Evolutionary conservation across 2,888 invertebrate genomes (phyloP), one percentile per base, ranked within the genome.

Genomic region (Reticulitermes lucifugus): DNA sequence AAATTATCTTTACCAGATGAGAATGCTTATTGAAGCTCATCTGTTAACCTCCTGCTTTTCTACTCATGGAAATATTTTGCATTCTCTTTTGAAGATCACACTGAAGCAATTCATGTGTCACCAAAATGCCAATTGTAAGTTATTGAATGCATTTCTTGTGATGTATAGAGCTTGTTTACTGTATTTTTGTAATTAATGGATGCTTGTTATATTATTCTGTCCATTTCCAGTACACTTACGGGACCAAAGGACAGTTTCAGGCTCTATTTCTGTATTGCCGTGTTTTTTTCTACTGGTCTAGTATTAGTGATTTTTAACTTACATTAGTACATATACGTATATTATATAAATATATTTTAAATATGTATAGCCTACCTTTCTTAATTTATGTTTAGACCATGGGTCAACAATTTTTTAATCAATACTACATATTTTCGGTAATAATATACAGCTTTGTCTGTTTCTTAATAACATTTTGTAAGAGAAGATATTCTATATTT

Each of bases 181-280:
- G 22, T n/a, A 77, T 60, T 77, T 35, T 25, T 77, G n/a, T 46
- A 22, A 77, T 29, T 75, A 25, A 41, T 77, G 75, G 43, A 77
- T 43, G 43, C 75, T 77, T 77, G 22, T 77, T 46, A 46, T 65
- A 65, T 25, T 79, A 46, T 46, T 22, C 75, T 77, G 75, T 77
- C 75, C 75, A 77, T 51, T 46, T 51, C 79, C 79, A 79, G 43
- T 79, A 79, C 43, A 29, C 18, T 25, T 18, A 46, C 51, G 79
- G 79, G 79, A 79, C 79, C 79, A 79, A 79, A 79, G 79, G 79
- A 51, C 79, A 79, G 51, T 65, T 65, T n/a, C 65, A n/a, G n/a
- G 6, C 79, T 4, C 9, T 79, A 46, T 22, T 46, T 29, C 18
- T 79, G 12, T 22, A 51, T 79, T 55, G 46, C 55, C 21, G 55